phyloP scores from a whole-genome alignment of 2,888 invertebrate species.

The Cryptocephalus moraei region DNA sequence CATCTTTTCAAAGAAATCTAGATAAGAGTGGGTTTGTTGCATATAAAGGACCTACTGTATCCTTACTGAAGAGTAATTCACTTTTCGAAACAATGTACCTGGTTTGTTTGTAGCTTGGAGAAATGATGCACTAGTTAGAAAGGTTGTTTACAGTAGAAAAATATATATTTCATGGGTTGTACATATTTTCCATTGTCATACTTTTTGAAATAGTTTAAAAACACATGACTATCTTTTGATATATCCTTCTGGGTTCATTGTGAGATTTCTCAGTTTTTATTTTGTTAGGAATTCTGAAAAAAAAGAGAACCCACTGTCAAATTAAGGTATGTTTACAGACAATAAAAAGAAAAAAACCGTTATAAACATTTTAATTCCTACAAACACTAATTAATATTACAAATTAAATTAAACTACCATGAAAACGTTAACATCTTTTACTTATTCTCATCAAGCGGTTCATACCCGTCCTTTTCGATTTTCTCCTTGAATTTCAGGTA shows the following conservation, averaged over 20 bases:
- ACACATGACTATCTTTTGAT: constrained; percentile 13
- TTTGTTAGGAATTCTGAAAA: constrained; percentile 31
- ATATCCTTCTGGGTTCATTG: constrained; percentile 26
- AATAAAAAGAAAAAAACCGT: constrained; percentile 1
- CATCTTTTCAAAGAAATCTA: too few relatives aligned
- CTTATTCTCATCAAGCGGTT: constrained; percentile 53
- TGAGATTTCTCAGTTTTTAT: constrained; percentile 17
- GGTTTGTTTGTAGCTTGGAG: too few relatives aligned
- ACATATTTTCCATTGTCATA: too few relatives aligned
- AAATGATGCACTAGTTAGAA: too few relatives aligned
- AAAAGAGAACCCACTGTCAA: too few relatives aligned
- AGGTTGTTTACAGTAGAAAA: too few relatives aligned
- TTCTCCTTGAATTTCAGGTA: constrained; percentile 81
- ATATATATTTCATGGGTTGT: too few relatives aligned
- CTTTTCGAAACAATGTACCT: too few relatives aligned
- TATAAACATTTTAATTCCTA: not conserved
- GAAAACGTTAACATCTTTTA: constrained; percentile 5
- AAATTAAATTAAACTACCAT: constrained; percentile 2
- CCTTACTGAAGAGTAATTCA: too few relatives aligned
- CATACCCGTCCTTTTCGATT: constrained; percentile 77
- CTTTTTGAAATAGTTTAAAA: too few relatives aligned
- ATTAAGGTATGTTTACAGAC: constrained; percentile 4
- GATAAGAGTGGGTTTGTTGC: too few relatives aligned
- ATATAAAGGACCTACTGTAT: too few relatives aligned
- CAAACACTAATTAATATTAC: not conserved